phyloP scores from a whole-genome alignment of 92 coral and sea anemone species.

The Parazoanthus darwini region DNA sequence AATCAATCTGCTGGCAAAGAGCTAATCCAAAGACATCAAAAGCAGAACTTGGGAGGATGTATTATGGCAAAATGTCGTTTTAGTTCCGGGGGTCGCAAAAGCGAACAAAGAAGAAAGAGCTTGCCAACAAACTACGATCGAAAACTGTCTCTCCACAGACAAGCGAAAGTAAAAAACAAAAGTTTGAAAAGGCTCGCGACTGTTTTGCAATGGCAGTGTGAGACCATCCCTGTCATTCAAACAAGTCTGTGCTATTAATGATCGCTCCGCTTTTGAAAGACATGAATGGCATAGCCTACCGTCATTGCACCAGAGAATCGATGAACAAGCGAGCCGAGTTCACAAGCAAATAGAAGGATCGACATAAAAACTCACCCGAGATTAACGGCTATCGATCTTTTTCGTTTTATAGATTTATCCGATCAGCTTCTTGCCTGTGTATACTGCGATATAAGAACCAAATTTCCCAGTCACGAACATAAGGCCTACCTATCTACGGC shows the following conservation, averaged over 20 bases:
- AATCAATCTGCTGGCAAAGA: neutral
- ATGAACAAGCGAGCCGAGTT: neutral
- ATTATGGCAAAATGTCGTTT: neutral
- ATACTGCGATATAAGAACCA: too few species aligned
- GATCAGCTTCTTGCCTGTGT: constrained; percentile 7
- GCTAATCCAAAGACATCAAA: neutral
- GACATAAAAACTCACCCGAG: neutral
- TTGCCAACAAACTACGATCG: neutral
- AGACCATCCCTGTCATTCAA: neutral
- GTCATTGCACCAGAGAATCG: constrained; percentile 16
- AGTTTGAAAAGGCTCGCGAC: neutral
- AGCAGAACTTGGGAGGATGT: neutral
- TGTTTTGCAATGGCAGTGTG: neutral
- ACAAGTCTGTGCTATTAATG: constrained; percentile 9
- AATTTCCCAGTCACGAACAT: too few species aligned
- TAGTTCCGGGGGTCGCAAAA: constrained; percentile 13
- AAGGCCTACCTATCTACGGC: too few species aligned
- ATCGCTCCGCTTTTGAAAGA: neutral
- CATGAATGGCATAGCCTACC: neutral
- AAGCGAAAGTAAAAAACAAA: neutral
- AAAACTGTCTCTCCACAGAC: neutral
- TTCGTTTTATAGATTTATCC: neutral
- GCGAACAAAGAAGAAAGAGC: constrained; percentile 1
- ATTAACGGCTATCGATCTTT: neutral
- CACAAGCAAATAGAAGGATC: neutral